These are phyloP conservation scores for Xiphorhynchus elegans DNA, from an alignment of 2,113 vertebrate genomes.

Conservation along the genomic window DNA sequence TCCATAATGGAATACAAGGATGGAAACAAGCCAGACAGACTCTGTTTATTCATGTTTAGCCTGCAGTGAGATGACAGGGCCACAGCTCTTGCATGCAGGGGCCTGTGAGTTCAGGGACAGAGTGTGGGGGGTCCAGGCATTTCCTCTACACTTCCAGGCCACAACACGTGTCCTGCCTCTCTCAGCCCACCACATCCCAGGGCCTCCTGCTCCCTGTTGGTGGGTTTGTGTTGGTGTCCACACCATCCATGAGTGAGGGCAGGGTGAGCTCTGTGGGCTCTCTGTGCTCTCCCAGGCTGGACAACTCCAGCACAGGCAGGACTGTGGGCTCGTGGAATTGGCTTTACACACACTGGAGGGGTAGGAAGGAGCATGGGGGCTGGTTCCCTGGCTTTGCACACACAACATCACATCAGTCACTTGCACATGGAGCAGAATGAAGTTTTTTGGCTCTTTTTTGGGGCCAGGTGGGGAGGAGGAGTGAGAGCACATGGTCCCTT, in stretches of 20 bases:
- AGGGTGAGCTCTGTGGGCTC: fast-evolving
- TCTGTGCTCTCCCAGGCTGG: fast-evolving
- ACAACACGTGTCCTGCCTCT: not conserved
- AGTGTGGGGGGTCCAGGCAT: not conserved
- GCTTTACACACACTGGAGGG: not conserved
- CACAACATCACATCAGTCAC: not conserved
- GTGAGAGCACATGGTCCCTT: fast-evolving
- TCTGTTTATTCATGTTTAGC: not conserved
- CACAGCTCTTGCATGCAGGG: not conserved
- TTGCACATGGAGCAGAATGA: fast-evolving
- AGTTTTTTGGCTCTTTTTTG: not conserved
- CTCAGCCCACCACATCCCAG: fast-evolving
- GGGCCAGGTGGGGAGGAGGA: not conserved
- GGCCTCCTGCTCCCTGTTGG: not conserved
- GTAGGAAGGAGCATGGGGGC: not conserved
- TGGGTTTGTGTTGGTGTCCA: not conserved
- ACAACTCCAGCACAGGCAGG: fast-evolving
- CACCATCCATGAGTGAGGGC: fast-evolving
- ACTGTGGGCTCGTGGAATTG: fast-evolving
- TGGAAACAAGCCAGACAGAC: not conserved
- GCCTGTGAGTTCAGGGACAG: not conserved
- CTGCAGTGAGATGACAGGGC: not conserved
- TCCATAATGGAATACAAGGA: fast-evolving
- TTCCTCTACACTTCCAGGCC: not conserved
- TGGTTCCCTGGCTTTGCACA: not conserved